Evolutionary conservation across 2,113 vertebrate species (phyloP).

Genomic region (Cinclus cinclus): DNA sequence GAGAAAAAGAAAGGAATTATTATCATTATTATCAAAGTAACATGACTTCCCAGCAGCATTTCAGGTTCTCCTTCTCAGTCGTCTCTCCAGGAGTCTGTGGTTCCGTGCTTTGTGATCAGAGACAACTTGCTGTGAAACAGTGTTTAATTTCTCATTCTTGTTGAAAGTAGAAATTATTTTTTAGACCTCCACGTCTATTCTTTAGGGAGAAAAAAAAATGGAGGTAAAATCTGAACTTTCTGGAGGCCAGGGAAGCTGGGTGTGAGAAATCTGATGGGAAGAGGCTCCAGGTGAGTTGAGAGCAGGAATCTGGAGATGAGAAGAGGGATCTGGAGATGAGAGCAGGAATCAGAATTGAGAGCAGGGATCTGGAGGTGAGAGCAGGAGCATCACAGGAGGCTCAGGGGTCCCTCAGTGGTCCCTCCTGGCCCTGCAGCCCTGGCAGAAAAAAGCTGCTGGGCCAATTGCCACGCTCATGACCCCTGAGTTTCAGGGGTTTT

Average conservation of each 20-base stretch:
- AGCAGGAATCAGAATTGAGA: no score
- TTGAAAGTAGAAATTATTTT: neutral
- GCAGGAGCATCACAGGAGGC: neutral
- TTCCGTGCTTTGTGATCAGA: neutral
- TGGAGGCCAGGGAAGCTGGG: fast-evolving
- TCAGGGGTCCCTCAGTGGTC: neutral
- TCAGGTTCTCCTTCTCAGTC: neutral
- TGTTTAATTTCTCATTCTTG: neutral
- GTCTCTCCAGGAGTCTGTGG: neutral
- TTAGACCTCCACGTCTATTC: neutral
- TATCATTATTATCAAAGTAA: neutral
- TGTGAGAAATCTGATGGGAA: neutral
- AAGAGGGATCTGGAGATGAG: neutral
- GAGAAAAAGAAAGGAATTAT: neutral
- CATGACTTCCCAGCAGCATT: neutral
- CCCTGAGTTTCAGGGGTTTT: neutral
- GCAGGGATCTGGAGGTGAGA: neutral
- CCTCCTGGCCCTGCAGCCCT: neutral
- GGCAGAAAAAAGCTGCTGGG: neutral
- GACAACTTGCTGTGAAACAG: neutral
- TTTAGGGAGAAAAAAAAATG: fast-evolving
- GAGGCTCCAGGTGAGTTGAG: neutral
- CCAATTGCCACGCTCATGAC: fast-evolving
- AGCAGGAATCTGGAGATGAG: neutral
- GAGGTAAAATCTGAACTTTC: no score